Conservation (phyloP, 1,140 invertebrate genomes). For the Drosophila murphyi region DNA sequence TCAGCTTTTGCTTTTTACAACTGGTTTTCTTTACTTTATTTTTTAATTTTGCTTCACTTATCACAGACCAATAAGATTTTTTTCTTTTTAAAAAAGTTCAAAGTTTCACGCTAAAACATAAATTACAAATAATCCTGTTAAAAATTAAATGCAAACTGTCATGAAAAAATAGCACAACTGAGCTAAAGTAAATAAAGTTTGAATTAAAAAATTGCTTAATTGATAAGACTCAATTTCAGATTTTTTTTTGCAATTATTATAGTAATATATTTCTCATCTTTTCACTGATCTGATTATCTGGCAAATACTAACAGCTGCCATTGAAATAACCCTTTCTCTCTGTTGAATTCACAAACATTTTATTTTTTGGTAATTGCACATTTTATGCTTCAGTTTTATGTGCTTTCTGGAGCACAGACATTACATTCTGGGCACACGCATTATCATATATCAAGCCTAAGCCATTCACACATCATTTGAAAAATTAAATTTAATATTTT, state of each 20-base stretch:
- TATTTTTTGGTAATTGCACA: slow-evolving; percentile 40
- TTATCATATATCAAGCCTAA: slow-evolving; percentile 79
- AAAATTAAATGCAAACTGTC: too few relatives aligned
- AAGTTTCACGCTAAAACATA: background rate
- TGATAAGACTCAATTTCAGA: background rate
- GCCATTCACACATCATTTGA: slow-evolving; percentile 82
- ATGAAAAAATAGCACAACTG: too few relatives aligned
- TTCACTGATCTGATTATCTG: background rate
- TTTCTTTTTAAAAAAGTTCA: slow-evolving; percentile 54
- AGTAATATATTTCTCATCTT: background rate
- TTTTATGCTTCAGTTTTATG: slow-evolving; percentile 53
- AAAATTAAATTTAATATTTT: slow-evolving; percentile 83
- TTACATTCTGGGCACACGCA: slow-evolving; percentile 53
- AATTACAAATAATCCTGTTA: background rate
- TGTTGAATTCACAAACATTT: background rate
- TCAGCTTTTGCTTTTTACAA: slow-evolving; percentile 49
- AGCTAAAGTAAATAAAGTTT: too few relatives aligned
- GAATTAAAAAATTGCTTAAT: background rate
- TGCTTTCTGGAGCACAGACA: slow-evolving; percentile 42
- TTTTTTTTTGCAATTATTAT: background rate
- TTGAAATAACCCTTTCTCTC: slow-evolving; percentile 20
- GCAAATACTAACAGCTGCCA: background rate
- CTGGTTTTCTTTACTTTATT: slow-evolving; percentile 20
- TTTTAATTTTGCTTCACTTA: slow-evolving; percentile 71
- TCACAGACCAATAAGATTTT: slow-evolving; percentile 83